A percentile compares a stretch with the other conserved stretches of the same genome.
phyloP scores from a whole-genome alignment of 2,888 invertebrate genomes.

The Mesoligia furuncula region DNA sequence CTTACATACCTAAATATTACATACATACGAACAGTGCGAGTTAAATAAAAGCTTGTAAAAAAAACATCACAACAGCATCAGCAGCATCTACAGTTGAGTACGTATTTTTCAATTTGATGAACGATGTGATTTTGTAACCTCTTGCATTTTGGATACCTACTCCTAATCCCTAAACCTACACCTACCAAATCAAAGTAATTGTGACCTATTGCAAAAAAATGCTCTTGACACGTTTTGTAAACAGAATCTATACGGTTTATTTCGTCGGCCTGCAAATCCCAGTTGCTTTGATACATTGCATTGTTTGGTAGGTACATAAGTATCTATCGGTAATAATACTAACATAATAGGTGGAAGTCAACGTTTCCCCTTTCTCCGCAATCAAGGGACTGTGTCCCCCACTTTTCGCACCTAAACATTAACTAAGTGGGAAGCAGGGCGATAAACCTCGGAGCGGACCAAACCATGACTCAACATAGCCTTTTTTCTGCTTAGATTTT shows the following conservation, averaged over 20 bases:
- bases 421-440: slow-evolving; percentile 61
- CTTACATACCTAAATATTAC: no score
- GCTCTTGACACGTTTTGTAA: not conserved
- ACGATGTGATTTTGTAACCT: not conserved
- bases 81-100: not conserved
- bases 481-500: slow-evolving; percentile 30
- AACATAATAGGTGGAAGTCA: slow-evolving; percentile 20
- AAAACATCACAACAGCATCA: no score
- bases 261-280: not conserved
- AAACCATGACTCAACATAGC: slow-evolving; percentile 63
- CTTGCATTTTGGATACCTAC: not conserved
- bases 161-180: not conserved
- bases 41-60: no score
- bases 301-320: not conserved
- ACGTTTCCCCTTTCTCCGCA: slow-evolving; percentile 51
- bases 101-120: not conserved
- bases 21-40: no score
- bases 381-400: slow-evolving; percentile 49
- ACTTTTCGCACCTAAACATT: slow-evolving; percentile 63
- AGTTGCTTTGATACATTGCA: not conserved
- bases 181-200: not conserved
- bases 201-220: not conserved
- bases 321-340: slow-evolving; percentile 13
- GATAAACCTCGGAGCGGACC: slow-evolving; percentile 62
- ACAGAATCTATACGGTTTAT: not conserved